Conservation (phyloP, 2,888 invertebrate species). For the Aleiodes leptofemur region DNA sequence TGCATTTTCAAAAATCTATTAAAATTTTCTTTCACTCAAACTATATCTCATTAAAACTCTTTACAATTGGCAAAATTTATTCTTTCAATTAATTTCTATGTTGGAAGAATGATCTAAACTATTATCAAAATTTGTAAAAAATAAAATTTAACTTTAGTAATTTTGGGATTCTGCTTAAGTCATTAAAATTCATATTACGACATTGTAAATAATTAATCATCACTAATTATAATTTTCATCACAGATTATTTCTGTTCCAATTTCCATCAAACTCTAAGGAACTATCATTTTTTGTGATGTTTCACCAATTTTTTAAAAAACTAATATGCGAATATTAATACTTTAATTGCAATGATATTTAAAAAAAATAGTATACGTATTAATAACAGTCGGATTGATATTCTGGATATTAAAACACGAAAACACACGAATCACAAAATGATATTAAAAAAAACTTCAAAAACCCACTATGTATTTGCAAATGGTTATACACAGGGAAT, state of each 20-base stretch:
- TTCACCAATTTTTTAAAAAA: background rate
- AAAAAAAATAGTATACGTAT: conserved; percentile 22
- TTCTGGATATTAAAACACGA: conserved; percentile 17
- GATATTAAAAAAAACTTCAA: conserved; percentile 1
- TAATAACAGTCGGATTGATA: conserved; percentile 34
- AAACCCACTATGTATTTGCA: conserved; percentile 4
- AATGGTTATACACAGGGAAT: background rate
- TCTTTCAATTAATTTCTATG: too few relatives aligned
- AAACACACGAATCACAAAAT: conserved; percentile 12
- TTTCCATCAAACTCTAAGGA: conserved; percentile 1
- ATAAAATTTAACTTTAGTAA: background rate
- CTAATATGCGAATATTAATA: conserved; percentile 46
- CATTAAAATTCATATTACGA: background rate
- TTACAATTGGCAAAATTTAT: too few relatives aligned
- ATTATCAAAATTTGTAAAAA: background rate
- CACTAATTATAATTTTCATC: conserved; percentile 19
- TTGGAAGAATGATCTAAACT: too few relatives aligned
- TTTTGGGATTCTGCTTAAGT: background rate
- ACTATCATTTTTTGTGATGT: background rate
- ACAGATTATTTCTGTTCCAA: conserved; percentile 26
- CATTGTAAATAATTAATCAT: too few relatives aligned
- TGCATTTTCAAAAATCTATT: too few relatives aligned
- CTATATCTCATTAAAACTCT: too few relatives aligned
- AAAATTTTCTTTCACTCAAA: too few relatives aligned
- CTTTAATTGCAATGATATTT: conserved; percentile 38